Percentiles rank a stretch among this genome's conserved stretches.
Conservation (phyloP, 64 coral and sea anemone genomes). For the Pocillopora damicornis region DNA sequence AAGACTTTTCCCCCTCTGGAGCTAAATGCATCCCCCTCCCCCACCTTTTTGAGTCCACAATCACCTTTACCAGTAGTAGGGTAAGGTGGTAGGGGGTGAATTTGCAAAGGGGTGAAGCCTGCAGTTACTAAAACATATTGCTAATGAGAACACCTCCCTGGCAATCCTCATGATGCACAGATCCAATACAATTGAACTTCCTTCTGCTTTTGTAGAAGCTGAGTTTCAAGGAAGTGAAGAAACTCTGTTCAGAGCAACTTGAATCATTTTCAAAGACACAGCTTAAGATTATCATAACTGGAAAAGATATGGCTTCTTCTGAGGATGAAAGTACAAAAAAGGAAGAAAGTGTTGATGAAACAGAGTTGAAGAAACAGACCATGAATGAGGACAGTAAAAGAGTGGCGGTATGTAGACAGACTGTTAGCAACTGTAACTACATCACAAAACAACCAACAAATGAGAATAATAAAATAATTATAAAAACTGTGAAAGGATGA, state of each 20-base stretch:
- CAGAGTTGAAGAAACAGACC: background rate
- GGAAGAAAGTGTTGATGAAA: background rate
- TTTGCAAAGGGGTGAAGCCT: no score
- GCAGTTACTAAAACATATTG: no score
- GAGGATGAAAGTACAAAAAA: constrained; percentile 53
- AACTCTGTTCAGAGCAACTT: constrained; percentile 76
- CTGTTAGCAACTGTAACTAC: background rate
- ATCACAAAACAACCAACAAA: no score
- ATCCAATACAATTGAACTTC: background rate
- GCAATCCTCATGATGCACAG: background rate
- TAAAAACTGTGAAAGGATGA: no score
- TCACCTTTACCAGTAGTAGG: no score
- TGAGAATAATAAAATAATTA: no score
- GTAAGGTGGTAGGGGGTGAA: no score
- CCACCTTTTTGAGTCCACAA: no score
- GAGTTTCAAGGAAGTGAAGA: constrained; percentile 73
- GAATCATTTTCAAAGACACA: constrained; percentile 61
- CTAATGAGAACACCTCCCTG: no score
- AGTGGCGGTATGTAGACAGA: background rate
- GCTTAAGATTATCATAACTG: constrained; percentile 61
- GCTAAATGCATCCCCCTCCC: no score
- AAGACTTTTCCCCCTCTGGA: no score
- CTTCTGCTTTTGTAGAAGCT: constrained; percentile 45
- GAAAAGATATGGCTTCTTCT: constrained; percentile 66
- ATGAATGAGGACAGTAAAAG: background rate